Conservation (phyloP, 2,113 vertebrate species). For the Apteryx mantelli region DNA sequence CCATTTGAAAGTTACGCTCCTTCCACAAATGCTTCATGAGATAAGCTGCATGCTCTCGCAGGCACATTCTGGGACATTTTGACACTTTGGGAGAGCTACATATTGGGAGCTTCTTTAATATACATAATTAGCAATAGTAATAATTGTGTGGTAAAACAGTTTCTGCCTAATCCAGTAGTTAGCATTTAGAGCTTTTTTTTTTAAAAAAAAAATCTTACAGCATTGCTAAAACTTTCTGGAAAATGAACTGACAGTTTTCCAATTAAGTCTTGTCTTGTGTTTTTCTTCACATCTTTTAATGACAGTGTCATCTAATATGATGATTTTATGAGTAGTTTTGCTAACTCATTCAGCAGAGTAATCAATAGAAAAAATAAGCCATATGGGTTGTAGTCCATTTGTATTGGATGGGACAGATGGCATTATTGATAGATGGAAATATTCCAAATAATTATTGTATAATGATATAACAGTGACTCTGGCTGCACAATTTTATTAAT, state of each 20-base stretch:
- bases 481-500: slow-evolving; percentile 66
- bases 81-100: neutral
- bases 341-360: slow-evolving; percentile 76
- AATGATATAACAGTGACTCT: slow-evolving; percentile 68
- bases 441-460: slow-evolving; percentile 78
- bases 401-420: slow-evolving; percentile 80
- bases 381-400: slow-evolving; percentile 77
- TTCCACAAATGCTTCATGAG: neutral
- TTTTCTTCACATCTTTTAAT: slow-evolving; percentile 73
- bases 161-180: slow-evolving; percentile 25
- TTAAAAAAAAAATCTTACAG: neutral
- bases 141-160: neutral
- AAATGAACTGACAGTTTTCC: slow-evolving; percentile 74
- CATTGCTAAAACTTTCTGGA: slow-evolving; percentile 70
- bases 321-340: slow-evolving; percentile 72
- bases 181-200: neutral
- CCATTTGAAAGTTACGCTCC: neutral
- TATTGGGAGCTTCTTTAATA: neutral
- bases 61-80: neutral
- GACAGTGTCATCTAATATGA: slow-evolving; percentile 73
- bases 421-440: slow-evolving; percentile 80
- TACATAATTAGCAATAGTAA: neutral
- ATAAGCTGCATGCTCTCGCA: neutral
- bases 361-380: slow-evolving; percentile 77
- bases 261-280: slow-evolving; percentile 77